A percentile compares a stretch with the other conserved stretches of the same genome.
Evolutionary conservation across 2,113 vertebrate species (phyloP).

Genomic region (Lanius collurio): DNA sequence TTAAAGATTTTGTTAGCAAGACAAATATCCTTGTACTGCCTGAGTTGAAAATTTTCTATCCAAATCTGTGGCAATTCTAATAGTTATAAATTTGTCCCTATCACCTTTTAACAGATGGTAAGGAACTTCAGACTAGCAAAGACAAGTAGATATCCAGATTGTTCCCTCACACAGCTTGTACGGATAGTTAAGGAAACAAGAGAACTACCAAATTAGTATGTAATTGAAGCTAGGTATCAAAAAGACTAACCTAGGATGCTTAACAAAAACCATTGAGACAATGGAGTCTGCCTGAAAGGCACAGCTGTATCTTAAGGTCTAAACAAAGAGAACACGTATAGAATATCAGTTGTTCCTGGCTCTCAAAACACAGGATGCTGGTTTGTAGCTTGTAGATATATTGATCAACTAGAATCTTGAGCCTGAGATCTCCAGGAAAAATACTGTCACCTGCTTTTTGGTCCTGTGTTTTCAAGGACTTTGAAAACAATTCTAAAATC

Average conservation of each 20-base stretch:
- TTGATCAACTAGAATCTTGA: neutral
- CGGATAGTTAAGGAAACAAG: neutral
- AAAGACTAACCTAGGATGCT: neutral
- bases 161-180: neutral
- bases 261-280: neutral
- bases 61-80: neutral
- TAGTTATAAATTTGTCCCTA: neutral
- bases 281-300: neutral
- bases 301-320: neutral
- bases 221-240: neutral
- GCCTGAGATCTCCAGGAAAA: neutral
- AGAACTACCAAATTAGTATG: neutral
- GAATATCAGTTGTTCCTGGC: neutral
- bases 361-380: neutral
- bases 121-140: neutral
- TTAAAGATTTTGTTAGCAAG: neutral
- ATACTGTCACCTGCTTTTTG: neutral
- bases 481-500: neutral
- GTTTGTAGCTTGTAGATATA: neutral
- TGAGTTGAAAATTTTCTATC: neutral
- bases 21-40: neutral
- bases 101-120: neutral
- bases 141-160: neutral
- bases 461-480: neutral
- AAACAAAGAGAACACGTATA: fast-evolving